Base-by-base conservation (phyloP, 2,888 invertebrate genomes). In the Omphaloscelis lunosa region DNA sequence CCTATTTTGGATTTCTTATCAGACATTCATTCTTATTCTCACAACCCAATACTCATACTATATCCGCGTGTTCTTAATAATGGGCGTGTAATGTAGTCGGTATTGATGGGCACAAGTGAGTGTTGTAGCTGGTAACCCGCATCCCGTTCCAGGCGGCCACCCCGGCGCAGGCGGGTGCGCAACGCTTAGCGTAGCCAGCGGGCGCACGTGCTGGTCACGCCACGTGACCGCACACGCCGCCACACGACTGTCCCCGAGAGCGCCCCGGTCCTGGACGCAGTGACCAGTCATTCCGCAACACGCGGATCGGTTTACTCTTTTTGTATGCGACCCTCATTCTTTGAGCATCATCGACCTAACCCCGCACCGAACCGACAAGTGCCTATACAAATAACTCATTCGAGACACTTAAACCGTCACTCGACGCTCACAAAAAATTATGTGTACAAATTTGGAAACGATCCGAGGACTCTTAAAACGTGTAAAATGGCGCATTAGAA, bases 321-420 rank as follows among this genome's bases (percentile, higher is more conserved):
- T 51, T 27, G 41, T 72, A 29, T 79, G 77, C 79, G 77, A n/a
- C 80, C 73, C 27, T 78, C 77, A 75, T 76, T 93, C 90, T 94
- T 92, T 92, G 92, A 91, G 86, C 91, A 89, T 87, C 89, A 81
- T 87, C 86, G 88, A 82, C 85, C 80, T 86, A 85, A 87, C 84
- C 89, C 90, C 89, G 88, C 92, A 86, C 89, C 91, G 90, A 88
- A 85, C 83, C 92, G 92, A 90, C 88, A 90, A 92, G 90, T 89
- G 91, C 95, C 95, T 95, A 93, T 93, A 92, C 95, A 96, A 96
- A 96, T 92, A 96, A 93, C 91, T 95, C 94, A 93, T 93, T 94
- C 90, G 91, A 93, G 92, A 94, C 94, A 95, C 95, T 96, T 92
- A 91, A 94, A 90, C 92, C 93, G 93, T 94, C 95, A 93, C 93